Evolutionary conservation across 2,888 invertebrate species (phyloP).

Genomic region (Hyalella azteca): DNA sequence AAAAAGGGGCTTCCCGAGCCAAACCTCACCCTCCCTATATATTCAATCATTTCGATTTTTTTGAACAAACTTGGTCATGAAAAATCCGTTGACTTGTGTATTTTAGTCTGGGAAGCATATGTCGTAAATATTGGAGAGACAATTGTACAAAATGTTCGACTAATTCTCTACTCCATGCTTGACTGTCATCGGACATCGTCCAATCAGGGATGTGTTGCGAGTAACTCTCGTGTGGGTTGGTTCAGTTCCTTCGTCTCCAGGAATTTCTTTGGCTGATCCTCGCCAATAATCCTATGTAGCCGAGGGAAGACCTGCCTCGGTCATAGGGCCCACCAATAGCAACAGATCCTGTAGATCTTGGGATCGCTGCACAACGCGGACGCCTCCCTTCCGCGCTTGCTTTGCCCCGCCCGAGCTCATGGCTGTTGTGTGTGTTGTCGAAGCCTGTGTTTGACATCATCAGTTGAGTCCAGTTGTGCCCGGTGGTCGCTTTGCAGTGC

Average conservation of each 20-base stretch:
- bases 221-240: background rate
- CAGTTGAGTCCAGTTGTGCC: slow-evolving; percentile 1
- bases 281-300: background rate
- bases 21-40: slow-evolving; percentile 6
- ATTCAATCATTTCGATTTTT: slow-evolving; percentile 35
- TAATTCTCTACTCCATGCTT: slow-evolving; percentile 57
- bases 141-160: slow-evolving; percentile 58
- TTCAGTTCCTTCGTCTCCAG: background rate
- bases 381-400: background rate
- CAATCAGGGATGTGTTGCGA: slow-evolving; percentile 38
- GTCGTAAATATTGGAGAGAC: slow-evolving; percentile 58
- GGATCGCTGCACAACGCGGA: background rate
- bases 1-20: background rate
- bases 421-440: slow-evolving; percentile 5
- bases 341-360: background rate
- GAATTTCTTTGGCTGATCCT: background rate
- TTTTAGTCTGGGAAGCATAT: slow-evolving; percentile 58
- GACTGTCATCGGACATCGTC: slow-evolving; percentile 53
- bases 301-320: background rate
- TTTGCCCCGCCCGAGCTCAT: background rate
- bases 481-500: slow-evolving; percentile 19
- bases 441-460: background rate
- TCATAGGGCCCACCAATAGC: slow-evolving; percentile 2
- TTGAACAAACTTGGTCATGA: slow-evolving; percentile 55
- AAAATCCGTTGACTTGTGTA: slow-evolving; percentile 58